Base-by-base conservation (phyloP, 2,797 vertebrate genomes). In the Paedocypris micromegethes region DNA sequence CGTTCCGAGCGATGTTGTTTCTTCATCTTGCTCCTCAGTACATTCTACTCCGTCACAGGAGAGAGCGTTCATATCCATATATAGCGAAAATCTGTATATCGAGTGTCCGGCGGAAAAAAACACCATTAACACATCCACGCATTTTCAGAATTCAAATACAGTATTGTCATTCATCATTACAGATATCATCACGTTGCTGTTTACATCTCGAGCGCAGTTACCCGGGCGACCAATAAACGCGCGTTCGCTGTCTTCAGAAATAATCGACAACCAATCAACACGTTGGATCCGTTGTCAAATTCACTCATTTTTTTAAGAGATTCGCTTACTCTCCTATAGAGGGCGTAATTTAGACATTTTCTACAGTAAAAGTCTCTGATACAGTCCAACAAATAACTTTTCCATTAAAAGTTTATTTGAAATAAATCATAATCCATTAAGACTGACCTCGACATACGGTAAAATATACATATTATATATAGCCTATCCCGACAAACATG, bases 21-120 rank as follows among this genome's bases (percentile, higher is more conserved):
- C 85, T 43, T 79, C 78, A 4, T 78, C 77, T 75, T 84, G 84
- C 51, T 80, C 79, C 58, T 86, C 83, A 68, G 68, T 57, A 60
- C 63, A 61, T 51, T 77, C 83, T 74, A 82, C 86, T 42, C 66
- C 60, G 51, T 86, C 84, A 72, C 63, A 72, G 58, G 82, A 74
- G 70, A 81, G 84, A 78, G 88, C 89, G 70, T 90, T 92, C 75
- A 80, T 73, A 80, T 88, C 88, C 90, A 91, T 91, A 43, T 57
- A 56, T 49, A 39, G 23, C 7, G 44, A 43, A 62, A 49, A 55
- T 38, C 8, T 7, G 5, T 49, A 43, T 9, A 49, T 44, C 5
- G 40, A 48, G 23, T 69, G 45, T 43, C 7, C 42, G 39, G 4
- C 6, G 43, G 39, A 38, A 48, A 57, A 23, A 57, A 57, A 4